Conservation (phyloP, 2,888 invertebrate species). For the Tinea trinotella region DNA sequence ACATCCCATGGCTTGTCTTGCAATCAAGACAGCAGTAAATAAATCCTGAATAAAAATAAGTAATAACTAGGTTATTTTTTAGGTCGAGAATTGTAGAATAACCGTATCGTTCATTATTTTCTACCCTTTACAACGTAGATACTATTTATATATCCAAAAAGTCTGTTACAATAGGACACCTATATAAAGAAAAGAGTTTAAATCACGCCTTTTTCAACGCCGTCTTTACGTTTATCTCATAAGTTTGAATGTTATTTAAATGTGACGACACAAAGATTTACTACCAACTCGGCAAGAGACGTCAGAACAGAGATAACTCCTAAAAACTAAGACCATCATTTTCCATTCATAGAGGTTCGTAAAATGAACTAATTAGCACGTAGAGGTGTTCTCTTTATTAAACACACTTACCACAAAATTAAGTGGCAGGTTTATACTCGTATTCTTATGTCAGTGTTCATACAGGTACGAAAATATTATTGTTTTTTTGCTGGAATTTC, state of each 20-base stretch:
- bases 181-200: not conserved
- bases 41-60: too few species aligned
- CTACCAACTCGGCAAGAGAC: not conserved
- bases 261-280: not conserved
- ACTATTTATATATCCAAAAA: too few species aligned
- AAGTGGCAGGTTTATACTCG: not conserved
- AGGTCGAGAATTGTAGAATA: too few species aligned
- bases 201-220: not conserved
- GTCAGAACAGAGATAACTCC: not conserved
- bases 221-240: not conserved
- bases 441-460: too few species aligned
- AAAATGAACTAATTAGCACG: slow-evolving; percentile 22
- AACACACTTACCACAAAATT: not conserved
- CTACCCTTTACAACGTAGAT: too few species aligned
- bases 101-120: too few species aligned
- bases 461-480: too few species aligned
- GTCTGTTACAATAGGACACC: not conserved
- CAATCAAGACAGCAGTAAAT: too few species aligned
- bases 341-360: slow-evolving; percentile 14
- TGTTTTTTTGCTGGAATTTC: too few species aligned
- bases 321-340: slow-evolving; percentile 9
- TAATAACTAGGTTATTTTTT: too few species aligned
- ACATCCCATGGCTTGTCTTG: too few species aligned
- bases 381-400: slow-evolving; percentile 7
- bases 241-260: not conserved